Evolutionary conservation across 2,888 invertebrate genomes (phyloP), one percentile per base, ranked within the genome.

Genomic region (Loripinus fragilis): DNA sequence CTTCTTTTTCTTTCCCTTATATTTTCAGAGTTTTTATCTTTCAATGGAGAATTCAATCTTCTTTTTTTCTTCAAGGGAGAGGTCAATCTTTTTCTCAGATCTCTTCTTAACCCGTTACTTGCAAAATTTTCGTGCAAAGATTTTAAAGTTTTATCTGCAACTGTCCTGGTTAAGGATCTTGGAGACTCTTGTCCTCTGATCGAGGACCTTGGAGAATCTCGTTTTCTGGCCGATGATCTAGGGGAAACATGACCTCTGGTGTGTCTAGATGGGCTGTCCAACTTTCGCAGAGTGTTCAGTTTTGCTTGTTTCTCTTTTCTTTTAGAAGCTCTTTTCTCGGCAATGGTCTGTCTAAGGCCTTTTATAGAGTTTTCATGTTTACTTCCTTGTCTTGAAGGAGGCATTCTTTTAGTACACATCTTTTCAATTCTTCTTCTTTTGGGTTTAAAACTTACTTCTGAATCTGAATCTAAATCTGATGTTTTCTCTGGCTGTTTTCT

Each of bases 391-490:
- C 17, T 17, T 30, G 33, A 33, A 60, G 60, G 60, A 60, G 33
- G 33, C 60, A 60, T 60, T 23, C 33, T 60, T 33, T 60, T 33
- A 8, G 60, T 33, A 33, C 15, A 17, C 3, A 17, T 23, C 1
- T 10, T 17, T 12, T 60, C 8, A 33, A 60, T 17, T 60, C 33
- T 60, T 23, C 33, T 60, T 33, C 60, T 60, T 33, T 60, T 60
- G 5, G 60, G 60, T 60, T 60, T 60, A 60, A 60, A 60, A 60
- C 33, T 60, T 33, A 60, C 17, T 33, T 60, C 60, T 33, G 60
- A 60, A 20, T 60, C 60, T 2, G 33, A 33, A 20, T 33, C 30
- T 3, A 15, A 30, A 15, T 33, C 17, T 5, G 3, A 7, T 60
- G 7, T 2, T 20, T 60, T 28, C 33, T 30, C 33, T 33, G 25